These are phyloP conservation scores for Entomobrya proxima DNA, from an alignment of 2,888 invertebrate species.

Conservation along the genomic window DNA sequence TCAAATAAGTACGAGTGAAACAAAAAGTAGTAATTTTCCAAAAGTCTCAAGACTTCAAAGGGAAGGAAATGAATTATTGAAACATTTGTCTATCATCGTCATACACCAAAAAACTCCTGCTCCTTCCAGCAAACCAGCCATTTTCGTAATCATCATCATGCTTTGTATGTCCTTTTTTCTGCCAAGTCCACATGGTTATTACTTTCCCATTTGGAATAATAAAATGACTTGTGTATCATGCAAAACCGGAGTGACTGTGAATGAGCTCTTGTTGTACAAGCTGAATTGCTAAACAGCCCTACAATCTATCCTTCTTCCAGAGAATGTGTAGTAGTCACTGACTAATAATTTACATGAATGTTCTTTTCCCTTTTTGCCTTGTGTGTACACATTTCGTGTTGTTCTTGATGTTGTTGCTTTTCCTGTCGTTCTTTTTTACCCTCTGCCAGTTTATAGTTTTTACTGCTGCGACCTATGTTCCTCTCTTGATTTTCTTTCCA, in stretches of 20 bases:
- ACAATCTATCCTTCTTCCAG: not conserved
- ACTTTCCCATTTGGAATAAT: conserved; percentile 53
- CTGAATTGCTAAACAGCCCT: conserved; percentile 1
- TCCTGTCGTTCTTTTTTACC: not conserved
- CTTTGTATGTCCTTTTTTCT: conserved; percentile 31
- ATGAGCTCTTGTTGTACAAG: not conserved
- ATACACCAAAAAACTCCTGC: conserved; percentile 7
- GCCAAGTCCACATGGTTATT: conserved; percentile 46
- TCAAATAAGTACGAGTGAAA: conserved; percentile 19
- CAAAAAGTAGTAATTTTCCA: conserved; percentile 56
- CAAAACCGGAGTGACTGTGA: not conserved
- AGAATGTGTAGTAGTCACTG: not conserved
- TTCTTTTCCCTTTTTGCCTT: conserved; percentile 6
- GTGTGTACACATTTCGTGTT: not conserved
- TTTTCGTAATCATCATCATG: conserved; percentile 10
- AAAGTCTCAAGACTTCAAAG: conserved; percentile 61
- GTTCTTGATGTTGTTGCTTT: not conserved
- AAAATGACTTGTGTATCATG: conserved; percentile 1
- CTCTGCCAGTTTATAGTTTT: not conserved
- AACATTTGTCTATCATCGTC: conserved; percentile 65
- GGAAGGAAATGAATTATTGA: conserved; percentile 67
- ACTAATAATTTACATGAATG: conserved; percentile 50
- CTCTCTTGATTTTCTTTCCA: conserved; percentile 33
- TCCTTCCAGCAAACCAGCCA: conserved; percentile 4
- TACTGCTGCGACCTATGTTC: not conserved